Evolutionary conservation across 2,113 vertebrate genomes (phyloP).

Genomic region (Phalacrocorax carbo): DNA sequence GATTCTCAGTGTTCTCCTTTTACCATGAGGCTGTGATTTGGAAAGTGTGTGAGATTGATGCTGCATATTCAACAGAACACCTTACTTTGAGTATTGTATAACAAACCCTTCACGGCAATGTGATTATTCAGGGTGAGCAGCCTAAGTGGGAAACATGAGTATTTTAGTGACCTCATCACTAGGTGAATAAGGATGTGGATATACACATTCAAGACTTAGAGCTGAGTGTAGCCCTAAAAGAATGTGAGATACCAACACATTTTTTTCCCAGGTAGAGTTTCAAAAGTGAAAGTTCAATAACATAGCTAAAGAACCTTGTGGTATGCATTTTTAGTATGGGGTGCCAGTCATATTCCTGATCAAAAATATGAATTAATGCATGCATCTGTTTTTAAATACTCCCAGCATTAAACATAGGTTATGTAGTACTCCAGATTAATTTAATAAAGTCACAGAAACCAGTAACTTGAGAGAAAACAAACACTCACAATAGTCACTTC

Average conservation of each 20-base stretch:
- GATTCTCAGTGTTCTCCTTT: neutral
- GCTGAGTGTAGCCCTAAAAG: neutral
- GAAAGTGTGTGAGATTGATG: neutral
- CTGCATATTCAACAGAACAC: neutral
- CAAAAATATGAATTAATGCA: neutral
- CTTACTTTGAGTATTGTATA: neutral
- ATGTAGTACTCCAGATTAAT: neutral
- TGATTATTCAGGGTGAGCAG: neutral
- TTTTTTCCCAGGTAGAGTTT: neutral
- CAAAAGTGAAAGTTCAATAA: neutral
- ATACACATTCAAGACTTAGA: neutral
- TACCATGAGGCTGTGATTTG: neutral
- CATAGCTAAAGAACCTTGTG: neutral
- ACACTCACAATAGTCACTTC: neutral
- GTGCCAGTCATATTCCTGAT: neutral
- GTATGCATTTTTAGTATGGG: no score
- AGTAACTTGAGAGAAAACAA: neutral
- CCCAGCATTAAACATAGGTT: neutral
- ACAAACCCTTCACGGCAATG: neutral
- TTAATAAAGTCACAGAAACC: neutral
- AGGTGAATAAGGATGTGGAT: neutral
- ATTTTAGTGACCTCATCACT: neutral
- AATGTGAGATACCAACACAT: neutral
- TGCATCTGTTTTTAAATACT: neutral
- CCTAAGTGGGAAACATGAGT: neutral